Base-by-base conservation (phyloP, 2,797 vertebrate genomes). In the Myotis planiceps region DNA sequence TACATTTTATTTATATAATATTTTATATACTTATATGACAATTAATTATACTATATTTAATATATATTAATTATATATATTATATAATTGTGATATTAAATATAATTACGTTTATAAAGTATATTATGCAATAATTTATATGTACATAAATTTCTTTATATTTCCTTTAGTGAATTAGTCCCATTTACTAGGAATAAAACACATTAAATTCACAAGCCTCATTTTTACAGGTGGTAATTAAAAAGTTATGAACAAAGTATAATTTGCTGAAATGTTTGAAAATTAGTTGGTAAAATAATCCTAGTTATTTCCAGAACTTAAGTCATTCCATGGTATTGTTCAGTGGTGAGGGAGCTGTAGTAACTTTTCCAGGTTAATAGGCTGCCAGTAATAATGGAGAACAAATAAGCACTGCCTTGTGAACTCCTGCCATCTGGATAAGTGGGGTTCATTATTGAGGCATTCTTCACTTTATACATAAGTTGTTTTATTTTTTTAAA, bases 371-470 rank as follows among this genome's bases (percentile, higher is more conserved):
- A 86, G 37, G 32, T 79, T 93, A 83, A 75, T 71, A 72, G 42
- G 63, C 32, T 74, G 32, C 49, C 34, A 25, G 55, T 78, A 34
- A 27, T n/a, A 74, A 66, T 69, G 29, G 93, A 66, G 27, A 88
- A 37, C 74, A 82, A 82, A 47, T 6, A 82, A 85, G 6, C 76
- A 60, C 23, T 83, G 47, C 45, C 37, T 89, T 86, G 9, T 79
- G 51, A 87, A 68, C 83, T 83, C 53, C 27, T 71, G 25, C 13
- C 60, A 69, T 87, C 18, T 86, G 75, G 6, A 49, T 74, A 99
- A 99, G 99, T 99, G 98, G 42, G 27, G 5, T 66, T 96, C 15
- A 66, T 80, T 76, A 34, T 42, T 68, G 42, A 63, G 25, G n/a
- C 5, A 47, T 79, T 86, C 55, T 90, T 94, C 81, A 37, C 42